These are phyloP conservation scores for Triops longicaudatus DNA, from an alignment of 1,140 invertebrate species.

Conservation along the genomic window DNA sequence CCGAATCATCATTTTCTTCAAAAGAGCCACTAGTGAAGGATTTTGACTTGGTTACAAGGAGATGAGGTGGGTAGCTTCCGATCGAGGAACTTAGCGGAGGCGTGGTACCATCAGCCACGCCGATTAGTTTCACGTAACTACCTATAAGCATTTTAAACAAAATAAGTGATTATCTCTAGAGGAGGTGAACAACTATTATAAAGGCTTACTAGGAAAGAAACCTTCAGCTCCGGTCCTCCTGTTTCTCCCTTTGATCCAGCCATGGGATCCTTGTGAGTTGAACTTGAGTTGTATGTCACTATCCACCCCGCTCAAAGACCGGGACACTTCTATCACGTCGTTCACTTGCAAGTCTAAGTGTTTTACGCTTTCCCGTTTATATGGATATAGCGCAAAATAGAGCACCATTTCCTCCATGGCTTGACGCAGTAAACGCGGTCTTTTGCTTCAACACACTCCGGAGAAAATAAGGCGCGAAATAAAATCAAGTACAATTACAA, in stretches of 20 bases:
- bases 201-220: constrained; percentile 27
- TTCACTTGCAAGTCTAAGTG: constrained; percentile 17
- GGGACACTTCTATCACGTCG: constrained; percentile 16
- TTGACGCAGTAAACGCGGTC: neutral
- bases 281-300: neutral
- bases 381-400: neutral
- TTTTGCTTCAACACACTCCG: neutral
- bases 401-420: constrained; percentile 14
- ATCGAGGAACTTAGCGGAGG: constrained; percentile 30
- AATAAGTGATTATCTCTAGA: constrained; percentile 18
- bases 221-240: constrained; percentile 27
- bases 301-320: neutral
- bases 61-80: constrained; percentile 23
- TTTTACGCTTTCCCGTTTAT: neutral
- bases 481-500: too few species aligned
- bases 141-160: constrained; percentile 31
- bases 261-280: constrained; percentile 18
- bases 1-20: constrained; percentile 33
- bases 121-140: constrained; percentile 21
- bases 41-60: neutral
- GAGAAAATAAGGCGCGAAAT: too few species aligned
- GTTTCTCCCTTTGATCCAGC: constrained; percentile 29
- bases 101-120: constrained; percentile 19
- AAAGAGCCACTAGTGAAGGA: constrained; percentile 17
- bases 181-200: neutral